These are phyloP conservation scores for Argynnis bischoffii DNA, from an alignment of 2,888 invertebrate genomes.

Conservation along the genomic window DNA sequence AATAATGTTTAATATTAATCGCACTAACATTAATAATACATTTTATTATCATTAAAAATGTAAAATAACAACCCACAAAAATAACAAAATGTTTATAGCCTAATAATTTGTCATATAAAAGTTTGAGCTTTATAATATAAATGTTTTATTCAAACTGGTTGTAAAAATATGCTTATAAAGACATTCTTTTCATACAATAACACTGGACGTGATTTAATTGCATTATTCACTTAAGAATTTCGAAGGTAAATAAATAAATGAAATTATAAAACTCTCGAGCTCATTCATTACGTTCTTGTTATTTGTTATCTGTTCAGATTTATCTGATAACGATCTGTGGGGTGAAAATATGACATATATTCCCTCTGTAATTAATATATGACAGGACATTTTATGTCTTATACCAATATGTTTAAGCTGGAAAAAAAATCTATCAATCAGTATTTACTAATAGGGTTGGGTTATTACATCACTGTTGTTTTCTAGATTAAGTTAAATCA, in stretches of 20 bases:
- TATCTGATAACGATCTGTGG: conserved; percentile 10
- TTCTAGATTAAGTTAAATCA: too few species aligned
- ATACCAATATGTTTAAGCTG: too few species aligned
- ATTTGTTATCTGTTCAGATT: conserved; percentile 18
- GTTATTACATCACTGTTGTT: too few species aligned
- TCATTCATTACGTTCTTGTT: conserved; percentile 5
- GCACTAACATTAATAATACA: too few species aligned
- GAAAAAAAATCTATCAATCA: too few species aligned
- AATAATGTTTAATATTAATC: too few species aligned
- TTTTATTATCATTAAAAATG: too few species aligned
- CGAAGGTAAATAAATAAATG: conserved; percentile 1
- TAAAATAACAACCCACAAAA: background rate
- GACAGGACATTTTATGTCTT: too few species aligned
- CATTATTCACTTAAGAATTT: conserved; percentile 20
- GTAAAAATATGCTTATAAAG: conserved; percentile 9
- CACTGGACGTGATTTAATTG: conserved; percentile 24
- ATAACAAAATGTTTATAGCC: background rate
- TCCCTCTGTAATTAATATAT: too few species aligned
- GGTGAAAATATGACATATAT: background rate
- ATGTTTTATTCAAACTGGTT: conserved; percentile 11
- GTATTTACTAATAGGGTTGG: too few species aligned
- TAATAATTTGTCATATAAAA: conserved; percentile 8
- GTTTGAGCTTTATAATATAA: conserved; percentile 1
- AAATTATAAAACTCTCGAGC: background rate
- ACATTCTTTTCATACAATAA: conserved; percentile 25